Conservation (phyloP, 2,888 invertebrate species). For the Nomada flava region DNA sequence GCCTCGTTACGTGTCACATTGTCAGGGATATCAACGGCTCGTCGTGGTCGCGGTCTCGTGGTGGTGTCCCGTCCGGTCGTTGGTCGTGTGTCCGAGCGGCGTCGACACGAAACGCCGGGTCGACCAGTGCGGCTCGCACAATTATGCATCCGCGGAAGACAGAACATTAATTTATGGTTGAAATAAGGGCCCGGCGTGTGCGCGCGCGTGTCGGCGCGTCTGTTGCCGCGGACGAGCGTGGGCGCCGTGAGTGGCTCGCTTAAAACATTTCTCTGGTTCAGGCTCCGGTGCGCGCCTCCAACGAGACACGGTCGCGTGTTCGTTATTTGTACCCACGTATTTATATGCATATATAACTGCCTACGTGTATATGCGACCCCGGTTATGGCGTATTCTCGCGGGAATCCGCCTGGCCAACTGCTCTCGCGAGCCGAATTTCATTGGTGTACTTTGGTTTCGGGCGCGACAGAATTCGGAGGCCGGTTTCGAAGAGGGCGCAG, state of each 20-base stretch:
- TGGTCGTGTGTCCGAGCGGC: slow-evolving; percentile 37
- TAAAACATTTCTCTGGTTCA: slow-evolving; percentile 84
- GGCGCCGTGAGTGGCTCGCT: slow-evolving; percentile 80
- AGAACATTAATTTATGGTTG: slow-evolving; percentile 82
- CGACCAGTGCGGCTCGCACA: slow-evolving; percentile 72
- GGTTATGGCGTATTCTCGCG: slow-evolving; percentile 30
- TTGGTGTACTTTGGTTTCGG: neutral
- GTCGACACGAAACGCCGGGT: slow-evolving; percentile 64
- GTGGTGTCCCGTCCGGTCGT: slow-evolving; percentile 38
- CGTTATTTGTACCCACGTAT: slow-evolving; percentile 83
- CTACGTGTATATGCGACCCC: slow-evolving; percentile 46
- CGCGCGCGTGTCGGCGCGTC: slow-evolving; percentile 82
- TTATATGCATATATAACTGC: slow-evolving; percentile 69
- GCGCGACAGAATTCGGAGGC: too few relatives aligned
- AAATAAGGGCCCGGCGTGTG: slow-evolving; percentile 81
- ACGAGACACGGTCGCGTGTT: slow-evolving; percentile 78
- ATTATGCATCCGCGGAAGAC: slow-evolving; percentile 81
- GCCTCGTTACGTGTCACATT: slow-evolving; percentile 77
- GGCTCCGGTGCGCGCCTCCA: slow-evolving; percentile 72
- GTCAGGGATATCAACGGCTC: slow-evolving; percentile 72
- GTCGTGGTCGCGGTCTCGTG: slow-evolving; percentile 32
- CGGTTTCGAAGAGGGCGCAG: too few relatives aligned
- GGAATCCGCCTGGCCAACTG: neutral
- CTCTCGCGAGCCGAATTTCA: neutral
- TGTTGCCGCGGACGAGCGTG: slow-evolving; percentile 80